A percentile compares a stretch with the other conserved stretches of the same genome.
Conservation (phyloP, 2,113 vertebrate genomes). For the Cynopterus brachyotis region DNA sequence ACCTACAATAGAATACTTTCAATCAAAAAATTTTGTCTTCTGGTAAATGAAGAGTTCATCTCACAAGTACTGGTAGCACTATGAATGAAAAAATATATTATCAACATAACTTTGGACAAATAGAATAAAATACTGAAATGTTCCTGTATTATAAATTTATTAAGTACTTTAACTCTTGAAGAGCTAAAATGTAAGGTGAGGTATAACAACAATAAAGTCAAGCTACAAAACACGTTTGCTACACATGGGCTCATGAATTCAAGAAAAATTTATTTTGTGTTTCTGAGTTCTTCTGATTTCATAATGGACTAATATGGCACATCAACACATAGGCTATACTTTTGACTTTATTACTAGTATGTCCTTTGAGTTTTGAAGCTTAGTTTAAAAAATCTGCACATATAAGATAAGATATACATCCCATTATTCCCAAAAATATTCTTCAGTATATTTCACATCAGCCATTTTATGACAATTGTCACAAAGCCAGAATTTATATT, state of each 20-base stretch:
- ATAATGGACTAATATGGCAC: background rate
- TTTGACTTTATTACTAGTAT: background rate
- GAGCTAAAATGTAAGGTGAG: constrained; percentile 35
- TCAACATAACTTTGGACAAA: constrained; percentile 37
- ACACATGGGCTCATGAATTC: background rate
- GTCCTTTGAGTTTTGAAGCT: background rate
- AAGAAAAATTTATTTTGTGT: constrained; percentile 57
- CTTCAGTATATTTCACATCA: constrained; percentile 5
- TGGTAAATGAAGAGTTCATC: constrained; percentile 33
- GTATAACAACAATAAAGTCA: constrained; percentile 57
- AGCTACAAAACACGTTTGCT: constrained; percentile 61
- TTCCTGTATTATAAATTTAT: constrained; percentile 70
- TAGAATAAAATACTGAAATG: background rate
- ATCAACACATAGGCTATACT: constrained; percentile 51
- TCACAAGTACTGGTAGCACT: background rate
- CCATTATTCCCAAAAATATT: constrained; percentile 34
- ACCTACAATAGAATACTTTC: constrained; percentile 35
- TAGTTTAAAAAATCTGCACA: constrained; percentile 28
- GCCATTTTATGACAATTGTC: constrained; percentile 12
- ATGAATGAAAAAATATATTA: background rate
- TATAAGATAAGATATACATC: background rate
- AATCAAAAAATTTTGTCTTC: constrained; percentile 20
- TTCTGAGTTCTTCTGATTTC: constrained; percentile 41
- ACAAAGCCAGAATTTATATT: constrained; percentile 26
- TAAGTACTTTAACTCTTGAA: constrained; percentile 66